Percentiles rank a stretch among this genome's conserved stretches.
These are phyloP conservation scores for Virgularia gustaviana DNA, from an alignment of 92 coral and sea anemone genomes.

Conservation along the genomic window DNA sequence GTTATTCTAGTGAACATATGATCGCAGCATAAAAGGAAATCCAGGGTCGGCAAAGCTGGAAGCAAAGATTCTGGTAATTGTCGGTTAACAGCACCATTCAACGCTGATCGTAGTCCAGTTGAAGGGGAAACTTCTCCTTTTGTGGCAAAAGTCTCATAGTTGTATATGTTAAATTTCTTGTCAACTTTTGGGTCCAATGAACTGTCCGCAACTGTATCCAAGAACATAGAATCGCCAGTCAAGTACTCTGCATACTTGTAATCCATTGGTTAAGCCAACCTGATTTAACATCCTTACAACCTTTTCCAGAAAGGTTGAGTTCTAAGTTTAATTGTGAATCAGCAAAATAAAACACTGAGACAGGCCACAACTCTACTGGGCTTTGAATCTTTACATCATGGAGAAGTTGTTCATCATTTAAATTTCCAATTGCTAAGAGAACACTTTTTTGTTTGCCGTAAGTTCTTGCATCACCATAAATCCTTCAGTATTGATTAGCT, in stretches of 20 bases:
- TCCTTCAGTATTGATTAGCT: neutral
- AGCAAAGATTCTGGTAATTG: conserved; percentile 45
- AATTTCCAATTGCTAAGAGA: conserved; percentile 26
- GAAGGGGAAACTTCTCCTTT: conserved; percentile 28
- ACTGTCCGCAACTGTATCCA: conserved; percentile 38
- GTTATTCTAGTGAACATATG: conserved; percentile 48
- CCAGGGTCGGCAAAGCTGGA: conserved; percentile 39
- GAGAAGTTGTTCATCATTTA: conserved; percentile 32
- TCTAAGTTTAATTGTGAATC: conserved; percentile 41
- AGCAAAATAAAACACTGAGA: conserved; percentile 33
- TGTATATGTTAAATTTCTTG: conserved; percentile 36
- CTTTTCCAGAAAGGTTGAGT: conserved; percentile 33
- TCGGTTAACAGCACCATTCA: conserved; percentile 21
- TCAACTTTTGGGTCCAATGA: conserved; percentile 42
- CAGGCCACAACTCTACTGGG: conserved; percentile 50
- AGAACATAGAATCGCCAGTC: conserved; percentile 42
- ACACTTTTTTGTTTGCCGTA: conserved; percentile 50
- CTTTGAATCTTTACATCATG: conserved; percentile 41
- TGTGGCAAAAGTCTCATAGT: conserved; percentile 42
- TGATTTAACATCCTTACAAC: conserved; percentile 1
- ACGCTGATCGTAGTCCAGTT: conserved; percentile 49
- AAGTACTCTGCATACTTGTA: conserved; percentile 19
- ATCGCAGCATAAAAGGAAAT: conserved; percentile 30
- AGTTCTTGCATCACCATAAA: conserved; percentile 48
- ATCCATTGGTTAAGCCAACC: conserved; percentile 45